Conservation (phyloP, 1,140 invertebrate species). For the Atta colombica region DNA sequence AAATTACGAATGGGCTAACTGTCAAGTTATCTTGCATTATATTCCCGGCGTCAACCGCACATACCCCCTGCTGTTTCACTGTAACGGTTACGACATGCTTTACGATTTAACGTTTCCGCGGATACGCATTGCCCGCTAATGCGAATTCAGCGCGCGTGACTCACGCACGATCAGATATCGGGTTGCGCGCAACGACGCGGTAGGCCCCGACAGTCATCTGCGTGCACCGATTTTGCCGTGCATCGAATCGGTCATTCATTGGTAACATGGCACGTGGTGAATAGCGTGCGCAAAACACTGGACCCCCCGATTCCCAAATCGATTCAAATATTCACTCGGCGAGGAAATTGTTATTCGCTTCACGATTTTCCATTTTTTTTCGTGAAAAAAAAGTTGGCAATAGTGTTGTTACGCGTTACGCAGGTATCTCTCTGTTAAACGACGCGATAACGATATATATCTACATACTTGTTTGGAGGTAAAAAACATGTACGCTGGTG, state of each 20-base stretch:
- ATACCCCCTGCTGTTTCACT: constrained; percentile 43
- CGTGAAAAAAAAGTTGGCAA: constrained; percentile 14
- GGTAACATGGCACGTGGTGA: constrained; percentile 53
- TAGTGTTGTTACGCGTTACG: not conserved
- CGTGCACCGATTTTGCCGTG: constrained; percentile 42
- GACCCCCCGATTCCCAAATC: constrained; percentile 48
- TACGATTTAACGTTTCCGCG: constrained; percentile 62
- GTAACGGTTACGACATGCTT: constrained; percentile 60
- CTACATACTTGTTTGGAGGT: not conserved
- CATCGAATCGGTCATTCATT: constrained; percentile 50
- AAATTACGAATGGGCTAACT: constrained; percentile 59
- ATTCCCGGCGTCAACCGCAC: constrained; percentile 60
- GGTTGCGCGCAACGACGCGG: not conserved
- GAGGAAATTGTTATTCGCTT: constrained; percentile 32
- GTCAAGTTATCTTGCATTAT: constrained; percentile 63
- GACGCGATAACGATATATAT: constrained; percentile 25
- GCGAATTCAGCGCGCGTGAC: constrained; percentile 56
- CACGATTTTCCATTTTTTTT: constrained; percentile 20
- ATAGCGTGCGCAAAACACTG: constrained; percentile 14
- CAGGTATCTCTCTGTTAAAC: constrained; percentile 4
- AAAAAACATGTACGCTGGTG: not conserved
- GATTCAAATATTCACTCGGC: constrained; percentile 13
- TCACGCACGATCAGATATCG: constrained; percentile 59
- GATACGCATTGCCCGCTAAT: constrained; percentile 52
- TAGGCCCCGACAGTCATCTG: constrained; percentile 2